phyloP scores from a whole-genome alignment of 2,113 vertebrate genomes.

The Bolborhynchus lineola region DNA sequence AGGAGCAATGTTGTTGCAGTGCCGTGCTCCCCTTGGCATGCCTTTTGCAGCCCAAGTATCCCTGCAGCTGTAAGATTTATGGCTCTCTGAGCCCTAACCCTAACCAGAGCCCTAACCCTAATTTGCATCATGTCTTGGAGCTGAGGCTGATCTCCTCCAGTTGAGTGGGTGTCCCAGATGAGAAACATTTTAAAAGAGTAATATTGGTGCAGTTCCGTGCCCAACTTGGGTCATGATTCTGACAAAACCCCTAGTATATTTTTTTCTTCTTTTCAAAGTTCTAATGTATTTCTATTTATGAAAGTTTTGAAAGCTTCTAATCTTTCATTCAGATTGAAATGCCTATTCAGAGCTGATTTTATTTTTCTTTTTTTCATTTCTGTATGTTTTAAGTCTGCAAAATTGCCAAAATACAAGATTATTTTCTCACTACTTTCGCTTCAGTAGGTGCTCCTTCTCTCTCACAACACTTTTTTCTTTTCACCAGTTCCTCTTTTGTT shows the following conservation, averaged over 20 bases:
- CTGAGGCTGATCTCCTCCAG: not conserved
- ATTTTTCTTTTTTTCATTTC: not conserved
- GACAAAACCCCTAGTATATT: not conserved
- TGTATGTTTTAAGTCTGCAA: not conserved
- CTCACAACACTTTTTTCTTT: not conserved
- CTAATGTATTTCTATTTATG: not conserved
- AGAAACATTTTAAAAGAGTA: not conserved
- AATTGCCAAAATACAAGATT: not conserved
- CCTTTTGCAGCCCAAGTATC: not conserved
- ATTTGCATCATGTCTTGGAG: not conserved
- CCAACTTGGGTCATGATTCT: not conserved
- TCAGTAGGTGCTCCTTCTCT: not conserved
- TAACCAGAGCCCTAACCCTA: not conserved
- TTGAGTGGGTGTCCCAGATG: not conserved
- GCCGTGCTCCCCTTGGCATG: not conserved
- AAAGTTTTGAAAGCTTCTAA: not conserved
- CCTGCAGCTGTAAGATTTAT: not conserved
- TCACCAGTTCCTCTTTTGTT: not conserved
- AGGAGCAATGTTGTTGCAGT: not conserved
- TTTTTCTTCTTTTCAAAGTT: not conserved
- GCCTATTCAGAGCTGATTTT: not conserved
- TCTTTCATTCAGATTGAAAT: not conserved
- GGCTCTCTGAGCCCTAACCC: not conserved
- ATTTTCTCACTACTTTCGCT: not conserved
- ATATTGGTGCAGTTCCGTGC: not conserved